Percentiles rank a stretch among this genome's conserved stretches.
Evolutionary conservation across 2,113 vertebrate species (phyloP).

Genomic region (Arenaria interpres): DNA sequence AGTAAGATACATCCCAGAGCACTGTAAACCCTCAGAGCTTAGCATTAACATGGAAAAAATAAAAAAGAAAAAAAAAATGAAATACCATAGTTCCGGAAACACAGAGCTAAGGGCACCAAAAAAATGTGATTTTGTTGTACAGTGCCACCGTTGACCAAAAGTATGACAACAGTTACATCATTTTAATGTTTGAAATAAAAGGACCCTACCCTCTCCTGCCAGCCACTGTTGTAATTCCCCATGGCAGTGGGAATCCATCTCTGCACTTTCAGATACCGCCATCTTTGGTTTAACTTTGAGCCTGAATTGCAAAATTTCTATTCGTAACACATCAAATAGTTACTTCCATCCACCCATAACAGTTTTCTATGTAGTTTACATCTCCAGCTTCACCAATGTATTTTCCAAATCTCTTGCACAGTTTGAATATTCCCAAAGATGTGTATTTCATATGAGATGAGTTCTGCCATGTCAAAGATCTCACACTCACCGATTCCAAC

Average conservation of each 20-base stretch:
- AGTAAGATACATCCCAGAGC: not conserved
- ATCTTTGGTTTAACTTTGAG: slow-evolving; percentile 19
- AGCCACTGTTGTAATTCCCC: not conserved
- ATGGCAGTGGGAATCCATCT: not conserved
- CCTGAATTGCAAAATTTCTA: not conserved
- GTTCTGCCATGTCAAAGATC: not conserved
- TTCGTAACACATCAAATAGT: not conserved
- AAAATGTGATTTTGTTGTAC: not conserved
- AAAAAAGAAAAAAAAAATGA: too few species aligned
- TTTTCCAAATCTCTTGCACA: not conserved
- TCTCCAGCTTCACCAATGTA: not conserved
- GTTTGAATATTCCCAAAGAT: not conserved
- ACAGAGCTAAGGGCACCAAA: not conserved
- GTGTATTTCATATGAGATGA: not conserved
- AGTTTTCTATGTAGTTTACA: not conserved
- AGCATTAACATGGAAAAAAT: not conserved
- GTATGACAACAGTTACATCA: not conserved
- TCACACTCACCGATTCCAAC: not conserved
- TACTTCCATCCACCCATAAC: not conserved
- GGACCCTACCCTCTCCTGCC: not conserved
- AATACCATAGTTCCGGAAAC: not conserved
- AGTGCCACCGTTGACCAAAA: not conserved
- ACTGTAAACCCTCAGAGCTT: not conserved
- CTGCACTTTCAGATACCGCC: not conserved
- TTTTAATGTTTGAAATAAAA: not conserved